Conservation (phyloP, 2,888 invertebrate species). For the Cryptocephalus moraei region DNA sequence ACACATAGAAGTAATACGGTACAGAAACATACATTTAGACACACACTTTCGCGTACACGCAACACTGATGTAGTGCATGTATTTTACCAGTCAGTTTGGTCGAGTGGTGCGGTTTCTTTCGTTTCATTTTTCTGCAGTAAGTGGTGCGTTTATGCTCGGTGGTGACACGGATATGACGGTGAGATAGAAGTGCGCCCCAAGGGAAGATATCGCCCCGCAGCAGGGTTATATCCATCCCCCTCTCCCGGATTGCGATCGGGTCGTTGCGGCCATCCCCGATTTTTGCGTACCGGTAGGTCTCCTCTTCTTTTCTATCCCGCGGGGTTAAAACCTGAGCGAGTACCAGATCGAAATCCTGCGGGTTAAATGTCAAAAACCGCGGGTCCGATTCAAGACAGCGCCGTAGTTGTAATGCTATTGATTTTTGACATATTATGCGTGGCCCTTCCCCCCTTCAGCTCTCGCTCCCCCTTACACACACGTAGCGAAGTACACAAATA, state of each 20-base stretch:
- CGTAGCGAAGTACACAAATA: neutral
- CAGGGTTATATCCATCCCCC: too few relatives aligned
- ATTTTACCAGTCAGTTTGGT: slow-evolving; percentile 7
- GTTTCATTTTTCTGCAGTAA: neutral
- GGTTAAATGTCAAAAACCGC: slow-evolving; percentile 22
- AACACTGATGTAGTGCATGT: too few relatives aligned
- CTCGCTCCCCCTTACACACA: neutral
- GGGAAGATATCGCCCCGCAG: too few relatives aligned
- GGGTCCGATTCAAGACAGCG: slow-evolving; percentile 24
- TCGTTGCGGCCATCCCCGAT: slow-evolving; percentile 7
- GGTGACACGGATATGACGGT: slow-evolving; percentile 14
- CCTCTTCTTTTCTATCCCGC: slow-evolving; percentile 1
- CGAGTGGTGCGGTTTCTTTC: slow-evolving; percentile 11
- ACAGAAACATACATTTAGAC: slow-evolving; percentile 2
- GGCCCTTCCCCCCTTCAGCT: slow-evolving; percentile 9
- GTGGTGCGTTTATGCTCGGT: slow-evolving; percentile 11
- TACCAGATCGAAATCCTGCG: slow-evolving; percentile 2
- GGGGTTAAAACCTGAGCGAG: slow-evolving; percentile 1
- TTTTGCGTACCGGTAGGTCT: slow-evolving; percentile 3
- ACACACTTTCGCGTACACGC: too few relatives aligned
- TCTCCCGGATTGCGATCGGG: too few relatives aligned
- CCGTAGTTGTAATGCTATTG: slow-evolving; percentile 33
- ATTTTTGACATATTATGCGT: slow-evolving; percentile 28
- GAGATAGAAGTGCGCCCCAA: slow-evolving; percentile 2
- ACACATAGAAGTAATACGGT: neutral